Evolutionary conservation across 2,113 vertebrate species (phyloP).

Genomic region (Caracal caracal): DNA sequence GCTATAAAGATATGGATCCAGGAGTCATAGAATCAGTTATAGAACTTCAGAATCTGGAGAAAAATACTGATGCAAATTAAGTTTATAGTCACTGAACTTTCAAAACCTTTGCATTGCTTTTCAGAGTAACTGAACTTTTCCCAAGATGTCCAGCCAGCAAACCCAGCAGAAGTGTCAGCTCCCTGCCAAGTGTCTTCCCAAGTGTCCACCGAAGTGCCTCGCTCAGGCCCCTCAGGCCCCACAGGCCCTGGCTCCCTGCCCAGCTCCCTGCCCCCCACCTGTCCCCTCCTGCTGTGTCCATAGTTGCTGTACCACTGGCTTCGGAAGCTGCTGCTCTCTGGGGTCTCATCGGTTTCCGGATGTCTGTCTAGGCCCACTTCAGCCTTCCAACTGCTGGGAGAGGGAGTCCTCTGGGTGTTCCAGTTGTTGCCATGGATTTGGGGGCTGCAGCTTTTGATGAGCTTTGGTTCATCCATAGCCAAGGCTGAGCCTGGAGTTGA

Average conservation of each 20-base stretch:
- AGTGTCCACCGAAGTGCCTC: not conserved
- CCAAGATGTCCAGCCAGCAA: conserved; percentile 66
- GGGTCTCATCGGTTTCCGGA: not conserved
- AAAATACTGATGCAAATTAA: not conserved
- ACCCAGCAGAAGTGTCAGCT: conserved; percentile 48
- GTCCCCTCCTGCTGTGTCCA: not conserved
- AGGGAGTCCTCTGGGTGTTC: not conserved
- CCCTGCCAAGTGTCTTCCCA: conserved; percentile 3
- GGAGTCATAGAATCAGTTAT: not conserved
- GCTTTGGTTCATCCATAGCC: not conserved
- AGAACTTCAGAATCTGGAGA: not conserved
- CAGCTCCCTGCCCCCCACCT: not conserved
- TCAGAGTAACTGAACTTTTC: conserved; percentile 24
- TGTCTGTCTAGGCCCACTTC: not conserved
- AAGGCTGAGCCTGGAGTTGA: not conserved
- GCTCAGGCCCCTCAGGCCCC: not conserved
- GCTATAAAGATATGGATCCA: not conserved
- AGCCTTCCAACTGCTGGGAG: not conserved
- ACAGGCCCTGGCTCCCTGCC: not conserved
- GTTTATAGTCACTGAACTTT: not conserved
- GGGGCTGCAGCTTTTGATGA: not conserved
- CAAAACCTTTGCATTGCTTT: conserved; percentile 13
- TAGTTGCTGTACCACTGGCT: not conserved
- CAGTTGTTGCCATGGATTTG: not conserved
- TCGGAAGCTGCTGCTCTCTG: not conserved